phyloP scores from a whole-genome alignment of 2,888 invertebrate species.

The Fragum whitleyi region DNA sequence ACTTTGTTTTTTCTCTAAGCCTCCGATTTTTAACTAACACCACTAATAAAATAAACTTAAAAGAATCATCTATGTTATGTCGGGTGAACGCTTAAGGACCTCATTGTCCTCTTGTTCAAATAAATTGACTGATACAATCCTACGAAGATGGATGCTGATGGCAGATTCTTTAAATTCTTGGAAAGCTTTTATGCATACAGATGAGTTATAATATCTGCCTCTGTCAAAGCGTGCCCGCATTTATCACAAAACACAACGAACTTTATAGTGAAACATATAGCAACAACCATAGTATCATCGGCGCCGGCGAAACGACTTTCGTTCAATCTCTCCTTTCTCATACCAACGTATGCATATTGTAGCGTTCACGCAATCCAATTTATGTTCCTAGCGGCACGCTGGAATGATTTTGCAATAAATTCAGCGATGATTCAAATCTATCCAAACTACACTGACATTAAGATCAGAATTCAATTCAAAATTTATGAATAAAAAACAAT shows the following conservation, averaged over 20 bases:
- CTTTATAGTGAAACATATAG: constrained; percentile 7
- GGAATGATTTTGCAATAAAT: constrained; percentile 25
- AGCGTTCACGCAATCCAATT: not conserved
- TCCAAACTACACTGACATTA: constrained; percentile 23
- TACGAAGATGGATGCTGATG: not conserved
- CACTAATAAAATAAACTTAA: no score
- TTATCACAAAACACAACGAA: not conserved
- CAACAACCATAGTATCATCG: not conserved
- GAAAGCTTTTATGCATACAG: not conserved
- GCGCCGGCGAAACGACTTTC: constrained; percentile 6
- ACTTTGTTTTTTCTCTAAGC: no score
- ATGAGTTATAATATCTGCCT: constrained; percentile 1
- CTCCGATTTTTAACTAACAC: no score
- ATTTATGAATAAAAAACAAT: constrained; percentile 33
- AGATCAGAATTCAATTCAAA: constrained; percentile 31
- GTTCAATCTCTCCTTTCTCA: constrained; percentile 14
- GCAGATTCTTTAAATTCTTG: not conserved
- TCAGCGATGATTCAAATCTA: constrained; percentile 25
- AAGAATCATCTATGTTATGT: no score
- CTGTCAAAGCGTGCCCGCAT: not conserved
- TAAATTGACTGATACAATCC: not conserved
- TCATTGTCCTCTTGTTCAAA: no score
- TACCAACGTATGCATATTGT: constrained; percentile 13
- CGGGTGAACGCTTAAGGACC: no score
- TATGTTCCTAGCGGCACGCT: constrained; percentile 9